Conservation (phyloP, 2,888 invertebrate genomes). For the Parochlus steinenii region DNA sequence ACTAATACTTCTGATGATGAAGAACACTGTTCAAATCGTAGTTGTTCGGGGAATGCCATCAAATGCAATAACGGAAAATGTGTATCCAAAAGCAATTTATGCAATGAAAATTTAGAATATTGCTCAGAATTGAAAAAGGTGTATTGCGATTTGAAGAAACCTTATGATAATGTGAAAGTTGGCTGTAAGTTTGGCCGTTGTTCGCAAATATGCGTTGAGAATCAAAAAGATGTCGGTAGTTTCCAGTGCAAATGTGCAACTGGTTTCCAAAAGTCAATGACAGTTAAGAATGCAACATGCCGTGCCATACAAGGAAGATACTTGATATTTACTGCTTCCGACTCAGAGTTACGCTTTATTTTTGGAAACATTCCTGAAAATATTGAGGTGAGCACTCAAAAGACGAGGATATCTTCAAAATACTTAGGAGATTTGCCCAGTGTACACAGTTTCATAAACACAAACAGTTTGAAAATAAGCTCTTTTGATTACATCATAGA, state of each 20-base stretch:
- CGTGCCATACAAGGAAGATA: constrained; percentile 29
- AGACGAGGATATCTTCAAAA: constrained; percentile 45
- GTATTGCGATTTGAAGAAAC: constrained; percentile 37
- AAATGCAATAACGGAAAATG: constrained; percentile 38
- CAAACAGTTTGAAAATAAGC: constrained; percentile 7
- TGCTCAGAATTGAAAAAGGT: constrained; percentile 70
- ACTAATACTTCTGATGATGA: constrained; percentile 44
- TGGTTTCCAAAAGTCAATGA: constrained; percentile 40
- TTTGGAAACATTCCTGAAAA: constrained; percentile 26
- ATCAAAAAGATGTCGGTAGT: constrained; percentile 34
- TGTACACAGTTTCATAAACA: constrained; percentile 24
- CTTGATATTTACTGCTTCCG: constrained; percentile 27
- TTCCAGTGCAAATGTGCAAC: constrained; percentile 44
- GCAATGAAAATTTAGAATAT: constrained; percentile 73
- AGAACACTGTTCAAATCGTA: constrained; percentile 28
- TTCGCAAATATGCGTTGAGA: constrained; percentile 56
- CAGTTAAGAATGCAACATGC: constrained; percentile 34
- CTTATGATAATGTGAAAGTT: constrained; percentile 17
- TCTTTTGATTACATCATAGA: constrained; percentile 9
- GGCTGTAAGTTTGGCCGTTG: constrained; percentile 58
- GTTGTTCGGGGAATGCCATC: constrained; percentile 25
- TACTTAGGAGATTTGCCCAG: constrained; percentile 39
- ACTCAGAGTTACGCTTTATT: constrained; percentile 29
- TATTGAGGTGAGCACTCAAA: constrained; percentile 37
- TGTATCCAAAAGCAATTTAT: constrained; percentile 61